These are phyloP conservation scores for Papilio dardanus DNA, from an alignment of 1,140 invertebrate species.

Conservation along the genomic window DNA sequence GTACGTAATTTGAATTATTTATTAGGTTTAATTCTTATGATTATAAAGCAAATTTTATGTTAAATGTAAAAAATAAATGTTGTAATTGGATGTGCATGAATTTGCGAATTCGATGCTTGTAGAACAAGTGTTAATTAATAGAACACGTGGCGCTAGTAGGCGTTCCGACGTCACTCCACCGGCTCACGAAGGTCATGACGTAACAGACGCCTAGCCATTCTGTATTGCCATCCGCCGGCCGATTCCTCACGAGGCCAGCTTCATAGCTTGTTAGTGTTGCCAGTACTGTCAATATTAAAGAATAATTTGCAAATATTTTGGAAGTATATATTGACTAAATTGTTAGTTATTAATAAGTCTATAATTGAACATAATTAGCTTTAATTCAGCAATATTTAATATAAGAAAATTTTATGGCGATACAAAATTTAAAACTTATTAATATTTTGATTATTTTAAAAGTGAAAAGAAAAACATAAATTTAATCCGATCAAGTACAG, in stretches of 20 bases:
- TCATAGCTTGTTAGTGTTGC: conserved; percentile 16
- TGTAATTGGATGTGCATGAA: conserved; percentile 28
- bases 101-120: conserved; percentile 42
- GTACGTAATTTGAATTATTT: conserved; percentile 67
- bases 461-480: conserved; percentile 8
- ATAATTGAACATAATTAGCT: not conserved
- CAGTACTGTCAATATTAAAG: conserved; percentile 7
- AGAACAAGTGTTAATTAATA: conserved; percentile 50
- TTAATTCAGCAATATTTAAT: too few relatives aligned
- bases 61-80: not conserved
- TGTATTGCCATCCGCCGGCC: conserved; percentile 67
- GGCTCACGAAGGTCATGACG: conserved; percentile 75
- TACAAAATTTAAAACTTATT: too few relatives aligned
- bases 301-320: conserved; percentile 11
- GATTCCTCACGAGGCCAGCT: conserved; percentile 65
- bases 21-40: conserved; percentile 52
- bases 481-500: conserved; percentile 14
- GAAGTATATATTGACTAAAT: not conserved
- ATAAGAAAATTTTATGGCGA: too few relatives aligned
- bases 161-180: conserved; percentile 67
- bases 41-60: conserved; percentile 33
- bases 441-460: not conserved
- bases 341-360: not conserved
- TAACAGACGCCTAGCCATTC: conserved; percentile 63
- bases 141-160: conserved; percentile 64